Percentiles rank a stretch among this genome's conserved stretches.
Conservation (phyloP, 2,797 vertebrate genomes). For the Arrhamphus sclerolepis region DNA sequence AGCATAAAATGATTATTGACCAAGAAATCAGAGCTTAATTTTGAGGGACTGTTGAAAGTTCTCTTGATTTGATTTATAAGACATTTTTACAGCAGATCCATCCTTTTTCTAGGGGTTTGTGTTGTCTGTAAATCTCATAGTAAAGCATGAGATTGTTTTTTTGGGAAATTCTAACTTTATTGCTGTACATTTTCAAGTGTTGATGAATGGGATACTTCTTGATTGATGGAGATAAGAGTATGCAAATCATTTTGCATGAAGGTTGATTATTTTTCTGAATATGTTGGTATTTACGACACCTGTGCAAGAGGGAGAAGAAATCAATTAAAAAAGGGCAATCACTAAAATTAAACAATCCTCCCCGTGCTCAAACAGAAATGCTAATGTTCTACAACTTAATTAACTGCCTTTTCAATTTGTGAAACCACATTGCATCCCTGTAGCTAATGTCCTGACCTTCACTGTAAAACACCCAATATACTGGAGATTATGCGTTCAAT, state of each 20-base stretch:
- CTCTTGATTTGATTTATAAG: constrained; percentile 21
- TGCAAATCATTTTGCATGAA: constrained; percentile 53
- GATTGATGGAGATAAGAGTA: constrained; percentile 59
- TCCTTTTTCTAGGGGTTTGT: neutral
- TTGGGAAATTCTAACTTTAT: no score
- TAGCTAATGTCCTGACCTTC: constrained; percentile 43
- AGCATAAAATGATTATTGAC: constrained; percentile 36
- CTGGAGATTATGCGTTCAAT: constrained; percentile 28
- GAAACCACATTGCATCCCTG: constrained; percentile 18
- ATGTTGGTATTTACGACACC: constrained; percentile 71
- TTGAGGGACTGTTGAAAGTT: constrained; percentile 7
- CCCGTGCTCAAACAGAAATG: constrained; percentile 27
- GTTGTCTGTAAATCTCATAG: neutral
- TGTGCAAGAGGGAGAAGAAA: constrained; percentile 36
- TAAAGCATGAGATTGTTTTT: neutral
- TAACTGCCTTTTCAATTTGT: constrained; percentile 16
- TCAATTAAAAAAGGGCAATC: constrained; percentile 69
- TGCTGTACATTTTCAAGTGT: neutral
- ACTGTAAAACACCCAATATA: constrained; percentile 38
- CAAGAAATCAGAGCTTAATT: neutral
- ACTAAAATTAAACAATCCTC: constrained; percentile 37
- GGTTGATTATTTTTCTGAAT: constrained; percentile 69
- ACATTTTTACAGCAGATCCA: constrained; percentile 1
- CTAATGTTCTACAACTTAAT: constrained; percentile 32
- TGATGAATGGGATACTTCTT: constrained; percentile 26